Base-by-base conservation (phyloP, 2,113 vertebrate species). In the Rhodinocichla rosea region DNA sequence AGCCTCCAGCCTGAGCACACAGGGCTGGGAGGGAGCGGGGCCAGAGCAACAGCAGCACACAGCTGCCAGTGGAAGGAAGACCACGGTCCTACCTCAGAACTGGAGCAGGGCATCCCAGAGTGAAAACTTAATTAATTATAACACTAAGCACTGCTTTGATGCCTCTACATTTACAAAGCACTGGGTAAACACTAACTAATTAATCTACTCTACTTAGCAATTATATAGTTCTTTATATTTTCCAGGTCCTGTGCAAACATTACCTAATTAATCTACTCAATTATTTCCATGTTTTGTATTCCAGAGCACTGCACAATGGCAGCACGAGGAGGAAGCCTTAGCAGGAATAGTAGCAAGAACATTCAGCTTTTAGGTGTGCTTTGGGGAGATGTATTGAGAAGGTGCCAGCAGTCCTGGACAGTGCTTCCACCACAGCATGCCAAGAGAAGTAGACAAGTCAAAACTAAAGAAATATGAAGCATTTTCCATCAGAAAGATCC, bases 191-290 rank as follows among this genome's bases (percentile, higher is more conserved):
- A 85, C 81, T 75, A 71, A 64, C 83, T 92, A 89, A 95, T 94
- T 87, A 76, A 94, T 79, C 77, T 62, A 64, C 70, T 45, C 81
- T 87, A 74, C 57, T 95, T 64, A 83, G 77, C 68, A 89, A 92
- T 96, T 94, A 86, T 86, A 70, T 49, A 86, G 75, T 39, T 71
- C 71, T 95, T 83, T 90, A 12, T 74, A 77, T 92, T 92, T 95
- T 88, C 71, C 55, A 84, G 44, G n/a, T 60, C 73, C 56, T 94
- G 65, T 84, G 69, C 77, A 95, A 94, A 94, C 60, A 91, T 82
- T 78, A 94, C 57, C 73, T 89, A 96, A 94, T 89, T 89, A 94
- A 92, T 94, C 89, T 56, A 70, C 35, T 83, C 63, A 56, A 90
- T 90, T 90, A 77, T 63, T 70, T 83, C 22, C 22, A 14, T 70